Base-by-base conservation (phyloP, 2,113 vertebrate species). In the Rhabdornis inornatus region DNA sequence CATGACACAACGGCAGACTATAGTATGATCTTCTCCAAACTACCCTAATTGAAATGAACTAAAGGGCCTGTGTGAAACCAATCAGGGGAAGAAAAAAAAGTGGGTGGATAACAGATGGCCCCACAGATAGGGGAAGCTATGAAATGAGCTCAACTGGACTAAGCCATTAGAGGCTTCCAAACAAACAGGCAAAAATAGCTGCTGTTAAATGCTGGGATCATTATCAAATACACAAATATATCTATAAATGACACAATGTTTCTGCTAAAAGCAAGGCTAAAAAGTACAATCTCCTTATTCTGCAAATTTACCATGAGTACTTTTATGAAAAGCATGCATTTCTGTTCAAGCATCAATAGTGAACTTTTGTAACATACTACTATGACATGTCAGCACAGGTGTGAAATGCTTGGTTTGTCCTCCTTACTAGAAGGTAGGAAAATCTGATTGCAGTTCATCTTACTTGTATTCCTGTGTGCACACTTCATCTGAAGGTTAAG, bases 61-160 rank as follows among this genome's bases (percentile, higher is more conserved):
- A 44, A 85, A 90, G 24, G 37, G 37, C 14, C 52, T 61, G 35
- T 76, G 45, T 74, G 78, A 88, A 85, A 91, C 39, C 37, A 80
- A 27, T 69, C 57, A 70, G 74, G 40, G 55, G 37, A 64, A 65
- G 35, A 12, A 84, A 69, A 87, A 82, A 59, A 77, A 60, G 37
- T 33, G 39, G 80, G 63, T 74, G 50, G 74, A 12, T 77, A 89
- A 94, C 96, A 95, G 93, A 94, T 95, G 94, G 96, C 59, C 59
- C 75, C 44, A 80, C n/a, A 55, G 85, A 69, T 24, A 95, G 24
- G 56, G 59, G 59, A 95, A 88, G 66, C 82, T 89, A 35, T 69
- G 66, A 85, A 86, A 91, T 45, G 70, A 95, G 90, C 75, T 97
- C 90, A 86, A 89, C 59, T 66, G 66, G 71, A 47, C 87, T 95